Evolutionary conservation across 2,113 vertebrate species (phyloP).

Genomic region (Cisticola juncidis): DNA sequence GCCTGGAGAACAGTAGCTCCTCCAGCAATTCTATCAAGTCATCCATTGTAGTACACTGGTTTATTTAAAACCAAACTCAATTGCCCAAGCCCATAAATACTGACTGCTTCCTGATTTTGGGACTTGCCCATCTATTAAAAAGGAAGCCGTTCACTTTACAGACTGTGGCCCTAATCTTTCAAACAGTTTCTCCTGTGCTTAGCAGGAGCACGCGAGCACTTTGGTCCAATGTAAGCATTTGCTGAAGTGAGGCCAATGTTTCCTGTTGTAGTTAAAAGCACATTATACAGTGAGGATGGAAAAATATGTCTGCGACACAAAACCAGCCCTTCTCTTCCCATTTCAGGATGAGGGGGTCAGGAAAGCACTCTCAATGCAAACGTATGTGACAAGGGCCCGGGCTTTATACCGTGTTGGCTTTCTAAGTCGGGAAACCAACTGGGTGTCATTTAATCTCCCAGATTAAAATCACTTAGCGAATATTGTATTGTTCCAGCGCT

Average conservation of each 20-base stretch:
- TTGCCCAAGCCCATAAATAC: neutral
- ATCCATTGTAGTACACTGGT: neutral
- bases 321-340: neutral
- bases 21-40: neutral
- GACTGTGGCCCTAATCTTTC: neutral
- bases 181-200: neutral
- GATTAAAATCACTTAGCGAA: slow-evolving; percentile 77
- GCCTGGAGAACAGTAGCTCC: neutral
- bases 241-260: neutral
- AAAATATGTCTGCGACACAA: neutral
- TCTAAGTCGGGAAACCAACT: slow-evolving; percentile 59
- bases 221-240: slow-evolving; percentile 26
- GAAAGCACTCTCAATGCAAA: neutral
- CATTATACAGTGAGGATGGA: slow-evolving; percentile 10
- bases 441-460: slow-evolving; percentile 73
- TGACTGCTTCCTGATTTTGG: neutral
- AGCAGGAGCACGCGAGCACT: neutral
- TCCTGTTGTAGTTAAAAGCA: slow-evolving; percentile 50
- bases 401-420: slow-evolving; percentile 4
- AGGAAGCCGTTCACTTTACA: neutral
- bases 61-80: neutral
- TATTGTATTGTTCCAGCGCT: slow-evolving; percentile 68
- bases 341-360: neutral
- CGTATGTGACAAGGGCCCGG: neutral
- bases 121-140: neutral